Conservation (phyloP, 2,113 vertebrate species). For the Pavo muticus region DNA sequence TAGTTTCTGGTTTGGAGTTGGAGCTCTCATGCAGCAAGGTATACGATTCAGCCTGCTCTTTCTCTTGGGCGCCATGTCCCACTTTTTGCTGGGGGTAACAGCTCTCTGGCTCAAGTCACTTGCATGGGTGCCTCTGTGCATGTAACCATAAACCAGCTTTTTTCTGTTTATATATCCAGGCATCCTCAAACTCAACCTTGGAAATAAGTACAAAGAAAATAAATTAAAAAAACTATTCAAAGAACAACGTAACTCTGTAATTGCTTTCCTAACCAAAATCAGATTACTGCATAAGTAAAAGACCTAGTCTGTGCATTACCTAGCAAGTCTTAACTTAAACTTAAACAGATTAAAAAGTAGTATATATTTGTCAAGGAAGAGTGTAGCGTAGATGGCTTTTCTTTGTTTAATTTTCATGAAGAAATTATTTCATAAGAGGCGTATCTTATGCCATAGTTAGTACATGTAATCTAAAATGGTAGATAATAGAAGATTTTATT, state of each 20-base stretch:
- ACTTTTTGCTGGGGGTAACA: slow-evolving; percentile 96
- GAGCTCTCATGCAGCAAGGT: slow-evolving; percentile 99
- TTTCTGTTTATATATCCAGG: slow-evolving; percentile 51
- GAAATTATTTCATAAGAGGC: background rate
- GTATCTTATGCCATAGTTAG: slow-evolving; percentile 53
- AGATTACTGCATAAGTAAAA: slow-evolving; percentile 50
- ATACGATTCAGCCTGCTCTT: slow-evolving; percentile 96
- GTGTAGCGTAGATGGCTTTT: background rate
- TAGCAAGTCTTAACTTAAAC: slow-evolving; percentile 30
- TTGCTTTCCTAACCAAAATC: slow-evolving; percentile 57
- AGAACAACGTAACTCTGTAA: background rate
- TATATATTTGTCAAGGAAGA: slow-evolving; percentile 35
- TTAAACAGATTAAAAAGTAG: background rate
- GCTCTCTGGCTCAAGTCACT: slow-evolving; percentile 83
- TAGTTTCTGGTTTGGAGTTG: slow-evolving; percentile 99
- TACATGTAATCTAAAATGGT: slow-evolving; percentile 34
- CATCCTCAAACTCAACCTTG: slow-evolving; percentile 57
- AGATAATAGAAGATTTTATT: slow-evolving; percentile 16
- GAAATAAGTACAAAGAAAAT: slow-evolving; percentile 54
- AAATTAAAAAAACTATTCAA: slow-evolving; percentile 43
- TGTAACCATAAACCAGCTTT: slow-evolving; percentile 88
- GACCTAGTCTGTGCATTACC: slow-evolving; percentile 26
- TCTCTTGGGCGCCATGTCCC: slow-evolving; percentile 89
- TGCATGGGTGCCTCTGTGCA: slow-evolving; percentile 98
- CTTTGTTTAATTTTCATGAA: slow-evolving; percentile 57